These are phyloP conservation scores for Apotomis betuletana DNA, from an alignment of 2,888 invertebrate species.

Conservation along the genomic window DNA sequence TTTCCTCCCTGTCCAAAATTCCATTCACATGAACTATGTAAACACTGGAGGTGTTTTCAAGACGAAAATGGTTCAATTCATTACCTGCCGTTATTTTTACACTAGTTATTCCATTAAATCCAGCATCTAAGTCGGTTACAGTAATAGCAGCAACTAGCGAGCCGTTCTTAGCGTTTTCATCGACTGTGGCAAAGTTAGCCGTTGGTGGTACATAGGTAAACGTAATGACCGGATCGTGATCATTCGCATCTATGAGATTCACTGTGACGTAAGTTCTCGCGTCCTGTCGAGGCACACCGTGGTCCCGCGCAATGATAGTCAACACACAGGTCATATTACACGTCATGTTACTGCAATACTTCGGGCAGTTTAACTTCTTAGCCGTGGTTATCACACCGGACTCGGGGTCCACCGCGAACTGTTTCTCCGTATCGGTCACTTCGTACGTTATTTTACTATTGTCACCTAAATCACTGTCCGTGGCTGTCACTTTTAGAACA, in stretches of 20 bases:
- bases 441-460: slow-evolving; percentile 97
- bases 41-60: slow-evolving; percentile 93
- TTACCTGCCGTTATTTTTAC: slow-evolving; percentile 95
- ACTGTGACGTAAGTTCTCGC: slow-evolving; percentile 97
- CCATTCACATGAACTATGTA: slow-evolving; percentile 96
- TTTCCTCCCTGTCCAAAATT: slow-evolving; percentile 95
- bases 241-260: slow-evolving; percentile 95
- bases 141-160: slow-evolving; percentile 97
- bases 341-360: slow-evolving; percentile 87
- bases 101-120: slow-evolving; percentile 94
- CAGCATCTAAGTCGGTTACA: slow-evolving; percentile 95
- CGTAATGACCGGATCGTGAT: slow-evolving; percentile 95
- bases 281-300: slow-evolving; percentile 95
- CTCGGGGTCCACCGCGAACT: slow-evolving; percentile 96
- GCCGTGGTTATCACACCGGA: slow-evolving; percentile 94
- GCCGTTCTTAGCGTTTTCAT: slow-evolving; percentile 95
- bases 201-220: slow-evolving; percentile 93
- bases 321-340: slow-evolving; percentile 97
- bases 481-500: slow-evolving; percentile 95
- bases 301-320: slow-evolving; percentile 96
- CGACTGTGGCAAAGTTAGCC: slow-evolving; percentile 94
- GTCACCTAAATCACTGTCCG: slow-evolving; percentile 96
- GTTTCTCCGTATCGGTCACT: slow-evolving; percentile 91
- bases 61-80: slow-evolving; percentile 93
- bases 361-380: slow-evolving; percentile 91